Evolutionary conservation across 2,888 invertebrate species (phyloP), one percentile per base, ranked within the genome.

Genomic region (Lepetodrilus schrolli): DNA sequence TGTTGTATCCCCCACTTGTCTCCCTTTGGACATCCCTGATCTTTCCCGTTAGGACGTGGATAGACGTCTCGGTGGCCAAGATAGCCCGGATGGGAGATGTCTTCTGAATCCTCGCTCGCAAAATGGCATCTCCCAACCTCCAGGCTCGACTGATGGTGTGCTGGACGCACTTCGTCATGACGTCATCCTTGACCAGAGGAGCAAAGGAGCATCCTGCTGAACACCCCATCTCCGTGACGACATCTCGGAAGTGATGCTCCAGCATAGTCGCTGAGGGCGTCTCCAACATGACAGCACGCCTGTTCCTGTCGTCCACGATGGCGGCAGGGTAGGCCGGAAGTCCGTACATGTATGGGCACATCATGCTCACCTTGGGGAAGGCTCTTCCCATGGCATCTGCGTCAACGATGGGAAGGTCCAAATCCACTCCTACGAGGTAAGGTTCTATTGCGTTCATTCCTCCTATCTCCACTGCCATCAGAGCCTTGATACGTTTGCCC

Each of bases 311-410:
- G 66, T 86, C 85, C 1, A 82, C 82, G 17, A 88, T 50, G 1
- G 81, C 76, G 0, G 80, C 80, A 4, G 88, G 88, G 66, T 82
- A 85, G 0, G 84, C 80, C 1, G 74, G 69, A n/a, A 68, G 49
- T 4, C 83, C 88, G 70, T 85, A 82, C 38, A 88, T 88, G 10
- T 84, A 80, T 4, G 87, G 85, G 0, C 79, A 70, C 58, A 84
- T 82, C 87, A 66, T 66, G 21, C 38, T 37, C 21, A 84, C 72
- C 72, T 87, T 86, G 1, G 89, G 89, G 77, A 88, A 89, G 1
- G 89, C 89, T 47, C 89, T 74, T 2, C 89, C 89, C 88, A 89
- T 88, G 1, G 84, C 84, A 70, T 89, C 89, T 69, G 82, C 83
- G 71, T 89, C 89, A 1, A 88, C 43, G 0, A 87, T 77, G 0